These are phyloP conservation scores for Macrotus californicus DNA, from an alignment of 2,113 vertebrate genomes.

Conservation along the genomic window DNA sequence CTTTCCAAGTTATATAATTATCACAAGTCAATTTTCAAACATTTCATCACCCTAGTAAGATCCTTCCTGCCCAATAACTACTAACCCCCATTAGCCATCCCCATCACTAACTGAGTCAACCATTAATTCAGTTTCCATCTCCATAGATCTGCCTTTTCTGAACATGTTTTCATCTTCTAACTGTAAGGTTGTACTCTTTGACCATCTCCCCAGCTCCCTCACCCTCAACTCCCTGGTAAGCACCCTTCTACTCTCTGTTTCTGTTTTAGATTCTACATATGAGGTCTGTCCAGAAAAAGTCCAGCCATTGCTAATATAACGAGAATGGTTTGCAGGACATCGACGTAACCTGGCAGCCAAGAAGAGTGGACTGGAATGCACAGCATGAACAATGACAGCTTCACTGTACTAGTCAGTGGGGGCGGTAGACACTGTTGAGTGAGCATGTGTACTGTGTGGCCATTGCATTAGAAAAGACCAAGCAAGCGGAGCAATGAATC, in stretches of 20 bases:
- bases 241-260: not conserved
- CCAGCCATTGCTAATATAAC: too few species aligned
- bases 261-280: not conserved
- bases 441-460: too few species aligned
- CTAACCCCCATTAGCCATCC: not conserved
- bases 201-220: not conserved
- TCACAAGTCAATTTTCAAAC: not conserved
- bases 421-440: too few species aligned
- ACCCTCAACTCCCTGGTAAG: not conserved
- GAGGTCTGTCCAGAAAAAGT: not conserved
- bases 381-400: too few species aligned
- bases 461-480: too few species aligned
- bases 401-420: too few species aligned
- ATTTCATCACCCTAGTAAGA: not conserved
- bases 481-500: too few species aligned
- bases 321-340: too few species aligned
- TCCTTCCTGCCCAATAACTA: not conserved
- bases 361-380: too few species aligned
- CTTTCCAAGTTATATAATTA: not conserved
- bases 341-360: too few species aligned
- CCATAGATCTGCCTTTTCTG: not conserved
- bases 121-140: not conserved
- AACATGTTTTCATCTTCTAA: not conserved
- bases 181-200: not conserved
- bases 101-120: not conserved